A percentile compares a stretch with the other conserved stretches of the same genome.
Evolutionary conservation across 2,888 invertebrate species (phyloP).

Genomic region (Chrysopilus asiliformis): DNA sequence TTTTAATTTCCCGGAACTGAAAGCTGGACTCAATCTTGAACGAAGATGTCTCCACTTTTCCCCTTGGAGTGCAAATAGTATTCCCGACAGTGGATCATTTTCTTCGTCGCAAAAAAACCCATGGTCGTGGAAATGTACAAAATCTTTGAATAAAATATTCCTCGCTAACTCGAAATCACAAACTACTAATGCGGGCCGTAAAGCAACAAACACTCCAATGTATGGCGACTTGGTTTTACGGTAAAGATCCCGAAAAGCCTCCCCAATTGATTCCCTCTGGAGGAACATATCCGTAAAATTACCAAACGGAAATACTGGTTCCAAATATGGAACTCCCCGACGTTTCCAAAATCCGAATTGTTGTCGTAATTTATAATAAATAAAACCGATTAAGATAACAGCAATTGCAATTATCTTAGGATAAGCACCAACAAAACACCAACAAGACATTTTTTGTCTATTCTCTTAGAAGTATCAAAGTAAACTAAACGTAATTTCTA

Average conservation of each 20-base stretch:
- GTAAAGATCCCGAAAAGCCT: conserved; percentile 47
- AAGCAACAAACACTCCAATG: conserved; percentile 49
- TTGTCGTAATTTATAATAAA: too few relatives aligned
- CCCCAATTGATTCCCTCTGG: conserved; percentile 44
- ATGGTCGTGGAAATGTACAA: conserved; percentile 49
- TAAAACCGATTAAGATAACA: too few relatives aligned
- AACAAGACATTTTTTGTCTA: too few relatives aligned
- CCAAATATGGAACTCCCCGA: conserved; percentile 41
- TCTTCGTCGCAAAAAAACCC: conserved; percentile 47
- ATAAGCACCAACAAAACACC: too few relatives aligned
- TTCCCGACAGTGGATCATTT: conserved; percentile 46
- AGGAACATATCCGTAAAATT: conserved; percentile 43
- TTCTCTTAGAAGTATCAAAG: too few relatives aligned
- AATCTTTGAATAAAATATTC: conserved; percentile 47
- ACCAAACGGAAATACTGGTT: conserved; percentile 50
- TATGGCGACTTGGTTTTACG: conserved; percentile 27
- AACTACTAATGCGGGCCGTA: conserved; percentile 46
- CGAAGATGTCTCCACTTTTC: conserved; percentile 50
- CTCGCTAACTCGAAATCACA: conserved; percentile 49
- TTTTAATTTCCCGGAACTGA: conserved; percentile 53
- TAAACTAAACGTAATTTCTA: too few relatives aligned
- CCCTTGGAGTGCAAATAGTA: conserved; percentile 44
- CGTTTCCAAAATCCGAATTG: conserved; percentile 48
- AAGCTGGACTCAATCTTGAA: conserved; percentile 49
- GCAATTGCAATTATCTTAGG: too few relatives aligned